Evolutionary conservation across 2,888 invertebrate species (phyloP), one percentile per base, ranked within the genome.

Genomic region (Lasioglossum figueresi): DNA sequence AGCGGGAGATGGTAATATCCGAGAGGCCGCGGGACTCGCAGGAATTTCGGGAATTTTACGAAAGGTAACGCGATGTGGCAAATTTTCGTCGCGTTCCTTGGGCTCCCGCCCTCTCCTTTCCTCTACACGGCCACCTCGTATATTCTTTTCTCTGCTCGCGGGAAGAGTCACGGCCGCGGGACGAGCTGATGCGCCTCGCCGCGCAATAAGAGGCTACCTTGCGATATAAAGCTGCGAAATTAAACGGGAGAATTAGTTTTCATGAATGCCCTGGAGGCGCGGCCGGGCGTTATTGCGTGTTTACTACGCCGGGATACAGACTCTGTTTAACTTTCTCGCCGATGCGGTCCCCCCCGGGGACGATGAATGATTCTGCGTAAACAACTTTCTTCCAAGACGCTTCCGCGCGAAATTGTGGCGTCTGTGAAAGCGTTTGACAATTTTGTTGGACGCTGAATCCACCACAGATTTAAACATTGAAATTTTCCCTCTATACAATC

Each of bases 221-320:
- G 68, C 34, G 66, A 76, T 82, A 82, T 88, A 89, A 80, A 88
- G 81, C 83, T 76, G 52, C 81, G 88, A 85, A 90, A 90, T 90
- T 91, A 90, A 91, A 88, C 82, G 88, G 80, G 83, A 68, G 87
- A 91, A 91, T 89, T 89, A 88, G 84, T 87, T 87, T 88, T 88
- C 88, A 85, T 86, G 80, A 88, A 86, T 84, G 76, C 68, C 63
- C 79, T 83, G 76, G 80, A 75, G 77, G 16, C 68, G 34, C 71
- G n/a, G 73, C 73, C 52, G 14, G 83, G 81, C 83, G 73, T 86
- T 86, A 87, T 86, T 79, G 83, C 83, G 66, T 79, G 85, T 86
- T 86, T 79, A 86, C 52, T 79, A 79, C 68, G n/a, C 79, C 48
- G 34, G 1, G 68, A 43, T 37, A 52, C 52, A n/a, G n/a, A 23